These are phyloP conservation scores for Pseudopipra pipra DNA, from an alignment of 2,113 vertebrate species.

Conservation along the genomic window DNA sequence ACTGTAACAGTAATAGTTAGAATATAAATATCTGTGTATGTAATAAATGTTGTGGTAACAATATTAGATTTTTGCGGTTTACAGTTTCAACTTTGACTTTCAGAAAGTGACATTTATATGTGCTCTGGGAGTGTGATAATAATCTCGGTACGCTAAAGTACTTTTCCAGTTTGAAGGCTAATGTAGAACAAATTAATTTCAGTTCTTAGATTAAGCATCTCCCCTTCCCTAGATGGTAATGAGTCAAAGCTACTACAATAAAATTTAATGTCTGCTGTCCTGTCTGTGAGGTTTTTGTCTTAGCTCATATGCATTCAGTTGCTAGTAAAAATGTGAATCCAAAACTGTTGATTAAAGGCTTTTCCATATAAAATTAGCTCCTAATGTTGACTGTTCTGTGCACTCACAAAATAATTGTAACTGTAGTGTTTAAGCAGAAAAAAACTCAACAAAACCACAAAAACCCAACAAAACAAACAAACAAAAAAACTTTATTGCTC, in stretches of 20 bases:
- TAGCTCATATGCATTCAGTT: neutral
- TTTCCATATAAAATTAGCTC: neutral
- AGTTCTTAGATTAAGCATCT: conserved; percentile 23
- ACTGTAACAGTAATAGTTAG: neutral
- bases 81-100: conserved; percentile 41
- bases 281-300: neutral
- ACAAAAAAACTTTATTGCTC: accelerated
- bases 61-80: conserved; percentile 51
- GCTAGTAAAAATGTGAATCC: neutral
- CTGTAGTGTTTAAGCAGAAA: neutral
- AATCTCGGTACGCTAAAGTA: conserved; percentile 29
- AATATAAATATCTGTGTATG: conserved; percentile 5
- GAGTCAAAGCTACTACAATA: conserved; percentile 1
- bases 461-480: neutral
- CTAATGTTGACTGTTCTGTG: neutral
- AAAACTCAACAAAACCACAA: neutral
- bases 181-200: conserved; percentile 50
- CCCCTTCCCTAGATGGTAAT: conserved; percentile 5
- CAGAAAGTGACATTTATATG: conserved; percentile 49
- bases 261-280: neutral
- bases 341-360: neutral
- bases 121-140: neutral
- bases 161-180: conserved; percentile 36
- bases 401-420: neutral
- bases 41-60: conserved; percentile 42